Evolutionary conservation across 2,797 vertebrate genomes (phyloP), one percentile per base, ranked within the genome.

Genomic region (Lutjanus campechanus): DNA sequence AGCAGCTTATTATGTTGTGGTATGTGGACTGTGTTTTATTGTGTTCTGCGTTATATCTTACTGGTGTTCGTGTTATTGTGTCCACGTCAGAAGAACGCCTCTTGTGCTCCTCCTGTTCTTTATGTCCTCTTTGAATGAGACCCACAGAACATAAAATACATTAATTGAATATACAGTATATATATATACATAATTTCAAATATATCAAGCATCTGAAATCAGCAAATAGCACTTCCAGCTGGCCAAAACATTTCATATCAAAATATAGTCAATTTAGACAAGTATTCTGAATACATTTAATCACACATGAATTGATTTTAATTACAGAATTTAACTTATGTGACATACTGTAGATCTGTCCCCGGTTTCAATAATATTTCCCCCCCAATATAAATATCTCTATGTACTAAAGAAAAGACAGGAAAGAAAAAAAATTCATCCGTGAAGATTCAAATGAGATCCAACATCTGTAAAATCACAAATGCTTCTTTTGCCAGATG

Each of bases 241-340:
- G 69, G 79, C 73, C 79, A 65, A 87, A 90, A 79, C 78, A 88
- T 85, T 75, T 90, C 74, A 88, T 91, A 90, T 91, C 77, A 93
- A 93, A 94, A 92, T 88, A 93, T 88, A 91, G 69, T 83, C 70
- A 69, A 79, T 91, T 90, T 89, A 86, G 78, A 89, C 86, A 88
- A 88, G 69, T 54, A 90, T 84, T 91, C 76, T 77, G 88, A 92
- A 90, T 84, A 93, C 89, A 89, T 88, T 92, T 90, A 91, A 92
- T 92, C 83, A 92, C 88, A 93, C 85, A 92, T 88, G 61, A 88
- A 91, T 86, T 69, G 72, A 82, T 80, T 89, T 90, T 90, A 93
- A 92, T 93, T 89, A 95, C 91, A 91, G 85, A 90, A 89, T 88
- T 93, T 88, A 87, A 88, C 64, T 89, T 89, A 87, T 84, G 76